A percentile compares a stretch with the other conserved stretches of the same genome.
phyloP scores from a whole-genome alignment of 2,113 vertebrate species.

The Platichthys stellatus region DNA sequence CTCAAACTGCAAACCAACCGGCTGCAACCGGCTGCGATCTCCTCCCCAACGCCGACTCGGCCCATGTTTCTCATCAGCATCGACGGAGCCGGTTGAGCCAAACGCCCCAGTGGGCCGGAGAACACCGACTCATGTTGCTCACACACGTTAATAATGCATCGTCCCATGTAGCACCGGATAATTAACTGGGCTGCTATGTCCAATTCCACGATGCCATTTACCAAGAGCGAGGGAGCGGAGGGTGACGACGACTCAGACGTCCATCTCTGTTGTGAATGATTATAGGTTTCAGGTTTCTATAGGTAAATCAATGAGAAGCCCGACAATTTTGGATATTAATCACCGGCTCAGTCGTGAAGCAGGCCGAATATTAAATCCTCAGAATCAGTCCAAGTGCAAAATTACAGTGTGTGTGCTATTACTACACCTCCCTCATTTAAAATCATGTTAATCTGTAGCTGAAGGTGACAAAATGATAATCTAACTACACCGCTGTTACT shows the following conservation, averaged over 20 bases:
- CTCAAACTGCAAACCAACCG: conserved; percentile 68
- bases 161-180: conserved; percentile 65
- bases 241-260: conserved; percentile 45
- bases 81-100: conserved; percentile 63
- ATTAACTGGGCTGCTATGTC: conserved; percentile 69
- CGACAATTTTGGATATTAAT: conserved; percentile 54
- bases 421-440: too few species aligned
- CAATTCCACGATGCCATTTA: conserved; percentile 27
- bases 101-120: conserved; percentile 52
- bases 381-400: background rate
- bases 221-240: conserved; percentile 33
- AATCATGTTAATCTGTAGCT: background rate
- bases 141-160: conserved; percentile 76
- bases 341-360: conserved; percentile 27
- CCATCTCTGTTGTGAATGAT: too few species aligned
- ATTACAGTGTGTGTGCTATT: background rate
- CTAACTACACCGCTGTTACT: too few species aligned
- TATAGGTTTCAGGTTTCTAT: conserved; percentile 43
- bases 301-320: conserved; percentile 37
- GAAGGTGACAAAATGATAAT: too few species aligned
- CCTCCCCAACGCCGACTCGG: conserved; percentile 35
- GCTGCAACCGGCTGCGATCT: conserved; percentile 69
- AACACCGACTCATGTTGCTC: conserved; percentile 69
- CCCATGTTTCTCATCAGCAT: conserved; percentile 65
- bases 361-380: conserved; percentile 18